Evolutionary conservation across 30 jellyfish, hydroid and myxozoan genomes (phyloP).

Genomic region (Hydra vulgaris): DNA sequence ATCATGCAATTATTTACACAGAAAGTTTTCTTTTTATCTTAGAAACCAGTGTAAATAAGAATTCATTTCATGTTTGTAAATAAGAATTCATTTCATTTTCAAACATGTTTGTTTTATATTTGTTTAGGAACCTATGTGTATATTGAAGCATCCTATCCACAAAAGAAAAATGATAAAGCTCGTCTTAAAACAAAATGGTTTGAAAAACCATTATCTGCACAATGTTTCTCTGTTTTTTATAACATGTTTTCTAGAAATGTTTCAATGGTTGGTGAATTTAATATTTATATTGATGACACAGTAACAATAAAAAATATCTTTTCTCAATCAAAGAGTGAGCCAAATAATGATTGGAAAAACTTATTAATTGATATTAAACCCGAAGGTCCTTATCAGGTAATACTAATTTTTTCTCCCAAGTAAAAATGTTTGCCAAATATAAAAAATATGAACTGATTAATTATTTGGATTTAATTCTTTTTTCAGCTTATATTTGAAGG

Average conservation of each 20-base stretch:
- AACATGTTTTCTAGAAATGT: slow-evolving; percentile 48
- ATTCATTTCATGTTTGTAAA: too few species aligned
- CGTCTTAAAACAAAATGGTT: slow-evolving; percentile 40
- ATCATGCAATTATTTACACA: too few species aligned
- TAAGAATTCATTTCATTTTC: too few species aligned
- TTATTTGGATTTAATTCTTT: neutral
- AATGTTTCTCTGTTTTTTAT: slow-evolving; percentile 60
- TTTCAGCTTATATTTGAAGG: slow-evolving; percentile 64
- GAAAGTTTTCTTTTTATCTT: neutral
- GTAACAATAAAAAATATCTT: slow-evolving; percentile 18
- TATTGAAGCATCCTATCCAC: slow-evolving; percentile 75
- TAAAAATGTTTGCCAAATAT: too few species aligned
- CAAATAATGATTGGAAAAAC: slow-evolving; percentile 38
- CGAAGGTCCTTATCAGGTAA: slow-evolving; percentile 31
- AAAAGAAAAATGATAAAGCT: slow-evolving; percentile 44
- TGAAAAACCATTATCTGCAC: neutral
- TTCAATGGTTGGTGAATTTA: slow-evolving; percentile 46
- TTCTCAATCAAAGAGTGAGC: slow-evolving; percentile 12
- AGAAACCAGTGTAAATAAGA: too few species aligned
- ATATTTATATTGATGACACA: slow-evolving; percentile 34
- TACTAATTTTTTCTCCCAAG: slow-evolving; percentile 3
- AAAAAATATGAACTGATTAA: neutral
- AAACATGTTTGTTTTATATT: too few species aligned
- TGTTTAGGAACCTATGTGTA: slow-evolving; percentile 69
- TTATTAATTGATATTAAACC: slow-evolving; percentile 17